phyloP scores from a whole-genome alignment of 2,797 vertebrate species.

The Cyprinodon diabolis region DNA sequence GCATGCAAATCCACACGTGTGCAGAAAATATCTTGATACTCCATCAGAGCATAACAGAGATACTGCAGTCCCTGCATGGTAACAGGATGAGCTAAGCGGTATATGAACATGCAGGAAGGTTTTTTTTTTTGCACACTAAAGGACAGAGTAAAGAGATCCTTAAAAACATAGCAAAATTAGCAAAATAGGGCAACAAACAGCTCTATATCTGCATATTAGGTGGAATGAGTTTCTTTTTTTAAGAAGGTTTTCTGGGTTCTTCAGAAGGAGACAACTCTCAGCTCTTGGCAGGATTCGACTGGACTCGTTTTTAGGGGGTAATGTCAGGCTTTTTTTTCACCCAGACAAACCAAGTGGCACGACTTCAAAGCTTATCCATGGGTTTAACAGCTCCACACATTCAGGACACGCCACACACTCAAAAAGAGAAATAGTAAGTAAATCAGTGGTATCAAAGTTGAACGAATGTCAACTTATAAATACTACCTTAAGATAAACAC shows the following conservation, averaged over 20 bases:
- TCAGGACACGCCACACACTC: conserved; percentile 15
- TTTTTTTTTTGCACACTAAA: conserved; percentile 1
- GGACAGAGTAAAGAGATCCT: background rate
- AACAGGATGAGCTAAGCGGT: conserved; percentile 15
- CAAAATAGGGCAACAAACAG: background rate
- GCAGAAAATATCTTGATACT: conserved; percentile 10
- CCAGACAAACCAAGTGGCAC: conserved; percentile 76
- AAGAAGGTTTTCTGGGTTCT: conserved; percentile 38
- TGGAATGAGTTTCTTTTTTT: conserved; percentile 36
- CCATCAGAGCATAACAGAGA: conserved; percentile 23
- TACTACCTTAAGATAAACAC: conserved; percentile 2
- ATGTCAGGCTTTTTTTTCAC: conserved; percentile 73
- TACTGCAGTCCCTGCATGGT: conserved; percentile 6
- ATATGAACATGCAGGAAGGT: conserved; percentile 6
- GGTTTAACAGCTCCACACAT: conserved; percentile 60
- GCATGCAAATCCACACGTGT: conserved; percentile 15
- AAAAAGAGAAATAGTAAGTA: background rate
- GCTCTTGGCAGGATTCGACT: conserved; percentile 62
- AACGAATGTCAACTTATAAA: conserved; percentile 30
- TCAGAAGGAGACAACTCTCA: conserved; percentile 61
- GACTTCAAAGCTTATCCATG: conserved; percentile 74
- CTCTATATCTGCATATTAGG: conserved; percentile 22
- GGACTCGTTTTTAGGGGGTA: conserved; percentile 66
- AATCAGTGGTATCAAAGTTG: conserved; percentile 31
- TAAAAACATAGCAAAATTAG: background rate